These are phyloP conservation scores for Acrobasis repandana DNA, from an alignment of 2,888 invertebrate genomes.

Conservation along the genomic window DNA sequence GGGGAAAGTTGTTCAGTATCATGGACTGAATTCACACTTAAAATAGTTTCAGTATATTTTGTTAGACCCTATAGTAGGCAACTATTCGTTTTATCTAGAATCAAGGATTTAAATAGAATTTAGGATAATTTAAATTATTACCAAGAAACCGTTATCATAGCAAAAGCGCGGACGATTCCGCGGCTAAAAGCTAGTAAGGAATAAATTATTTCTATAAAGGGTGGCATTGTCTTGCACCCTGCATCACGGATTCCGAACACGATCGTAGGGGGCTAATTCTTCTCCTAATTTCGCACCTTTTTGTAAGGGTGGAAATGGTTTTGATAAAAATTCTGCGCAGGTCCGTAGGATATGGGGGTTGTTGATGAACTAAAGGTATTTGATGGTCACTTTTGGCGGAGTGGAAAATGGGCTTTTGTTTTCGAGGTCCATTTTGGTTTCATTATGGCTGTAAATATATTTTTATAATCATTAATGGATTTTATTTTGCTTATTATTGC, in stretches of 20 bases:
- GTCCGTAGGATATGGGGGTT: conserved; percentile 26
- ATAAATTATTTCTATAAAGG: conserved; percentile 30
- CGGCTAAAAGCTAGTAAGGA: neutral
- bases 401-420: conserved; percentile 12
- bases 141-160: too few species aligned
- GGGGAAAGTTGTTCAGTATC: too few species aligned
- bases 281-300: conserved; percentile 81
- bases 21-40: too few species aligned
- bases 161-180: too few species aligned
- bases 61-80: too few species aligned
- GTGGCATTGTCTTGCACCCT: conserved; percentile 35
- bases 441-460: neutral
- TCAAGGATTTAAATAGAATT: too few species aligned
- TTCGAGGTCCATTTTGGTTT: neutral
- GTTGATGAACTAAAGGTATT: conserved; percentile 18
- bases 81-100: too few species aligned
- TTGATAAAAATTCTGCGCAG: conserved; percentile 56
- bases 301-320: conserved; percentile 72
- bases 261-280: conserved; percentile 76
- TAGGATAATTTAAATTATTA: too few species aligned
- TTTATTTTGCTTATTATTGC: too few species aligned
- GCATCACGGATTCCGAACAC: conserved; percentile 69
- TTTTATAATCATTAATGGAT: neutral
- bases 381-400: conserved; percentile 16
- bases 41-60: too few species aligned